Evolutionary conservation across 2,113 vertebrate species (phyloP).

Genomic region (Sclerurus mexicanus): DNA sequence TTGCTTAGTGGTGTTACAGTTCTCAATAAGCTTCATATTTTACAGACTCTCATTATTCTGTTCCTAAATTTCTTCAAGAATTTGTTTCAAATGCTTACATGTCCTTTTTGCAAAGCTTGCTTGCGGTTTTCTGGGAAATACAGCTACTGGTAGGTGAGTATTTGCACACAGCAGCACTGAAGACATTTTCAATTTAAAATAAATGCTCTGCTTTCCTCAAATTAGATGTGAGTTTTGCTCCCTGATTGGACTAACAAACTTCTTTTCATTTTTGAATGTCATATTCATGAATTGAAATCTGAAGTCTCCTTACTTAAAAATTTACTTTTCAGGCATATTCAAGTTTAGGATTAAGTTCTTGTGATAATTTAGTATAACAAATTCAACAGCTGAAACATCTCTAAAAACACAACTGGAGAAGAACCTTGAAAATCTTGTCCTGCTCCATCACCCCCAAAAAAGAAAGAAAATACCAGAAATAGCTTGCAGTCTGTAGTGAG

Average conservation of each 20-base stretch:
- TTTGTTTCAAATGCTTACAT: not conserved
- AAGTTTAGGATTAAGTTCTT: not conserved
- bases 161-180: not conserved
- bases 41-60: not conserved
- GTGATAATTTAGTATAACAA: not conserved
- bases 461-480: not conserved
- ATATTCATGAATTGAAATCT: not conserved
- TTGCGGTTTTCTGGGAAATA: not conserved
- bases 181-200: not conserved
- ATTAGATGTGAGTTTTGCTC: not conserved
- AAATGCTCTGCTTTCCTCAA: not conserved
- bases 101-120: not conserved
- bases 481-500: not conserved
- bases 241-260: not conserved
- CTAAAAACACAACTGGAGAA: not conserved
- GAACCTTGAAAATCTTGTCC: not conserved
- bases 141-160: not conserved
- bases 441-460: rapidly evolving
- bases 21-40: not conserved
- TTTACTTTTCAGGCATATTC: not conserved
- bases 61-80: not conserved
- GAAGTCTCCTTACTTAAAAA: not conserved
- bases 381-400: not conserved
- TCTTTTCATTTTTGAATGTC: not conserved
- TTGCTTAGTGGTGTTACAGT: not conserved